These are phyloP conservation scores for Triplophysa bombifrons DNA, from an alignment of 2,797 vertebrate genomes.

Conservation along the genomic window DNA sequence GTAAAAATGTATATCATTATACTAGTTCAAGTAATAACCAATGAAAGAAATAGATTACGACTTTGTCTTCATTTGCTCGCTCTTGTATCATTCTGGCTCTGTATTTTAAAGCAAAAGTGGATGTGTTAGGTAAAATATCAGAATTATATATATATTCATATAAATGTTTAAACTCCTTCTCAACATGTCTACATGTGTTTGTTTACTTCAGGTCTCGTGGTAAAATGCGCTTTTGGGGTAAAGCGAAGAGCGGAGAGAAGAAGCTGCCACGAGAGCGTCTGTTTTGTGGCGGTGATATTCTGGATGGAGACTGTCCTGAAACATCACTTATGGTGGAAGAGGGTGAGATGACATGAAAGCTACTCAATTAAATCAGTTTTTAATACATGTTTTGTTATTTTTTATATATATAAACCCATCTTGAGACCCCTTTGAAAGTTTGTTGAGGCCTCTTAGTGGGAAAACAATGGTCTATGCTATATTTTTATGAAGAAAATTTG, in stretches of 20 bases:
- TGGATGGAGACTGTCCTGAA: conserved; percentile 51
- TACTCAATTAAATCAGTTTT: too few species aligned
- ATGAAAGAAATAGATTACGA: too few species aligned
- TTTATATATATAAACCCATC: too few species aligned
- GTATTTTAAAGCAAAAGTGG: background rate
- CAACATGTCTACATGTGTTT: background rate
- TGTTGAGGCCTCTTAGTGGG: too few species aligned
- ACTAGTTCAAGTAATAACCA: too few species aligned
- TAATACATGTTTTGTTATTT: too few species aligned
- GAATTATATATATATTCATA: background rate
- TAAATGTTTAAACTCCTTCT: too few species aligned
- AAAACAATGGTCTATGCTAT: background rate
- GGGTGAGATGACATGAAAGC: conserved; percentile 32
- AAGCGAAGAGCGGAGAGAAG: conserved; percentile 90
- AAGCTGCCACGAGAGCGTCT: conserved; percentile 83
- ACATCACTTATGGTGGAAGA: conserved; percentile 40
- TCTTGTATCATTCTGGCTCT: background rate
- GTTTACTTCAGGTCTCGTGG: conserved; percentile 75
- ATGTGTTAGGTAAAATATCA: background rate
- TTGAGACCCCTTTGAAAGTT: too few species aligned
- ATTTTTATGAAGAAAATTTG: background rate
- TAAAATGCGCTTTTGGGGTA: conserved; percentile 96
- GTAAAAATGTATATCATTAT: too few species aligned
- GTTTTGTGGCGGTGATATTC: conserved; percentile 26
- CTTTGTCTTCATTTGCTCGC: background rate